Evolutionary conservation across 2,797 vertebrate genomes (phyloP), one percentile per base, ranked within the genome.

Genomic region (Schizopygopsis malacanthus): DNA sequence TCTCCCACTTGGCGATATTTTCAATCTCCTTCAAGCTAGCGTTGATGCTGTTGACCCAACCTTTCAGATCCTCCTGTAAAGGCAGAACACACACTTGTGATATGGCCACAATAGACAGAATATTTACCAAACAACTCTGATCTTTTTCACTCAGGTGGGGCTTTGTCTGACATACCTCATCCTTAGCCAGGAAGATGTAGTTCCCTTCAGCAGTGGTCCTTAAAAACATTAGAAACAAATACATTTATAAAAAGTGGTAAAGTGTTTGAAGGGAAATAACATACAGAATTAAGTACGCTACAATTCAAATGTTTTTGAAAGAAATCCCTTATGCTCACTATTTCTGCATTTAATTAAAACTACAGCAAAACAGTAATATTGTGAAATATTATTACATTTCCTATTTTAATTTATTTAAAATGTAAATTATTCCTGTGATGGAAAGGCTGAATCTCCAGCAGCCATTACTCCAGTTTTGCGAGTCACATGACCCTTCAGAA

Each of bases 181-280:
- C 98, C 95, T 97, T 98, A 91, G 97, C 97, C 80, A 98, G 97
- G 88, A 98, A 97, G 86, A 98, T 96, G 90, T 97, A 98, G 91
- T 97, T 95, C 28, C 95, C 96, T 71, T 89, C 84, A 15, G 86
- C 78, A 70, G 75, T 71, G 79, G 73, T 77, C 81, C 69, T 84
- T 56, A 86, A 87, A 81, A 15, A 61, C 39, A 45, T 79, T 25
- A 65, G 15, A 67, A 47, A 22, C 59, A 82, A 52, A 79, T 76
- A 20, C 25, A 25, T 52, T 20, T 25, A 50, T 22, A 61, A n/a
- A 65, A 7, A 47, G 4, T 22, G 54, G 20, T 54, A 28, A 45
- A 50, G 13, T 65, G 8, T 43, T 13, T 2, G 50, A 47, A 22
- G 25, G 25, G 3, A 25, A 45, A 18, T 3, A 28, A 43, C n/a